Percentiles rank a stretch among this genome's conserved stretches.
Evolutionary conservation across 2,888 invertebrate genomes (phyloP).

Genomic region (Pristionchus mayeri): DNA sequence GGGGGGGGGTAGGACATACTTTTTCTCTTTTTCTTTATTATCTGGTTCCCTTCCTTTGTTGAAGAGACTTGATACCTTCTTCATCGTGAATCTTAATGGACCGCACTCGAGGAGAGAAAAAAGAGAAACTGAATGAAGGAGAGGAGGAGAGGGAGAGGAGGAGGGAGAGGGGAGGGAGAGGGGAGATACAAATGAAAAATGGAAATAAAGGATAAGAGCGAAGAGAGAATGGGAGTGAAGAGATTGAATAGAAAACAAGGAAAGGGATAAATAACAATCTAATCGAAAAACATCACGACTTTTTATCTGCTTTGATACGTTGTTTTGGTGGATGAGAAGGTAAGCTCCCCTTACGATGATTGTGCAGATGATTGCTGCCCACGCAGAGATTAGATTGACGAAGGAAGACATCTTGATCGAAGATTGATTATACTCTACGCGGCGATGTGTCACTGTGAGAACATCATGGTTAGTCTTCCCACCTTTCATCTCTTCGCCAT

Average conservation of each 20-base stretch:
- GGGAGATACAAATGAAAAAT: not conserved
- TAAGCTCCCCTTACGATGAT: too few relatives aligned
- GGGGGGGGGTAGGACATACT: not conserved
- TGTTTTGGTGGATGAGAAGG: too few relatives aligned
- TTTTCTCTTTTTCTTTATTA: too few relatives aligned
- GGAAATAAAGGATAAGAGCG: not conserved
- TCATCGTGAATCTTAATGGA: not conserved
- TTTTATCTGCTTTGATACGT: too few relatives aligned
- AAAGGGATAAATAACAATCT: not conserved
- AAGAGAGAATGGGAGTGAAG: not conserved
- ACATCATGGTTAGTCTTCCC: too few relatives aligned
- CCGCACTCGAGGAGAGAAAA: not conserved
- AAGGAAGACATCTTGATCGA: too few relatives aligned
- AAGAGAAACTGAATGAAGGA: not conserved
- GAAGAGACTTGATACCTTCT: not conserved
- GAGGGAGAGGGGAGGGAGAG: not conserved
- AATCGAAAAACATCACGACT: too few relatives aligned
- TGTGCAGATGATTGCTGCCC: too few relatives aligned
- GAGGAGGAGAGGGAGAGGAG: not conserved
- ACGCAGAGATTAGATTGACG: too few relatives aligned
- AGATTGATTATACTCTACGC: too few relatives aligned
- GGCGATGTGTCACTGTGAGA: too few relatives aligned
- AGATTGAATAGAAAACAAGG: not conserved
- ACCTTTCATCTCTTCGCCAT: too few relatives aligned
- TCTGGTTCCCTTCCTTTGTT: not conserved